These are phyloP conservation scores for Aricia agestis DNA, from an alignment of 1,140 invertebrate genomes.

Conservation along the genomic window DNA sequence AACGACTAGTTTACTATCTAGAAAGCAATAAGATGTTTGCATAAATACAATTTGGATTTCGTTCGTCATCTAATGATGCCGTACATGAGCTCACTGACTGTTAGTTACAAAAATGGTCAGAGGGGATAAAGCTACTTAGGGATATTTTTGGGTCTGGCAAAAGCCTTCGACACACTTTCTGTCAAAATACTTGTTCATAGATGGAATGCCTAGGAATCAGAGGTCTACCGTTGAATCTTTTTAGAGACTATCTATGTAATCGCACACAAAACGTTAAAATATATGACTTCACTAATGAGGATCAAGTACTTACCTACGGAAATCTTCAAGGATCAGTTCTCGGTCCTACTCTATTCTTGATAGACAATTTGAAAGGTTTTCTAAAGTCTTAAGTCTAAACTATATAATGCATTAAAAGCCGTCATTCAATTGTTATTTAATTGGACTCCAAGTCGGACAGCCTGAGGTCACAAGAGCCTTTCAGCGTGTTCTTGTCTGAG, in stretches of 20 bases:
- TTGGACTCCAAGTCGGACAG: too few species aligned
- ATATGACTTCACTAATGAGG: slow-evolving; percentile 15
- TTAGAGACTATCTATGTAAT: slow-evolving; percentile 14
- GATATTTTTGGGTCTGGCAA: slow-evolving; percentile 31
- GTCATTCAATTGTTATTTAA: too few species aligned
- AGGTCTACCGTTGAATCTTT: slow-evolving; percentile 15
- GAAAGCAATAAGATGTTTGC: slow-evolving; percentile 21
- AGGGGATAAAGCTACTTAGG: slow-evolving; percentile 15
- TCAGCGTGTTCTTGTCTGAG: too few species aligned
- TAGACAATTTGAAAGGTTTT: too few species aligned
- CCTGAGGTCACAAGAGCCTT: too few species aligned
- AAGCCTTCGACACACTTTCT: slow-evolving; percentile 32
- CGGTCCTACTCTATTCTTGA: too few species aligned
- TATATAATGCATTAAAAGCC: too few species aligned
- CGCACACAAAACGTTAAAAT: slow-evolving; percentile 18
- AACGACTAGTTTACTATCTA: slow-evolving; percentile 22
- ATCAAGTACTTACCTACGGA: too few species aligned
- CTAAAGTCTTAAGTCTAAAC: too few species aligned
- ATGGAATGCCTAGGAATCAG: slow-evolving; percentile 22
- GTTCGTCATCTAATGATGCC: slow-evolving; percentile 18
- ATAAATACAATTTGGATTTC: slow-evolving; percentile 20
- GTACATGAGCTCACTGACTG: slow-evolving; percentile 13
- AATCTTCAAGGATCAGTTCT: too few species aligned
- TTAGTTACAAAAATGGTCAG: slow-evolving; percentile 19
- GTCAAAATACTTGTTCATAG: slow-evolving; percentile 15